These are phyloP conservation scores for Corbicula japonica DNA, from an alignment of 2,888 invertebrate genomes.

Conservation along the genomic window DNA sequence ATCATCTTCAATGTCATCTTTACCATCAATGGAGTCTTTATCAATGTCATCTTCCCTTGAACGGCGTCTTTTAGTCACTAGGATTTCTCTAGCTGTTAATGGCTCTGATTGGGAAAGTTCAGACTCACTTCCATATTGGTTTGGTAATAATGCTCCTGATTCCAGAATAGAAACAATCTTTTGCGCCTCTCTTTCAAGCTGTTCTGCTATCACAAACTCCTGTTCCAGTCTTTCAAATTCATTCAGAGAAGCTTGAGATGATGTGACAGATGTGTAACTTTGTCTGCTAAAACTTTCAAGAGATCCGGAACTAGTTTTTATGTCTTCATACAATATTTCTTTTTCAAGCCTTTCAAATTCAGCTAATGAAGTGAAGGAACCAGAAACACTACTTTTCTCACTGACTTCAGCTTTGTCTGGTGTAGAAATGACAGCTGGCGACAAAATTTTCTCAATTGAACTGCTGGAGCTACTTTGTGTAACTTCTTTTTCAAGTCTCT, in stretches of 20 bases:
- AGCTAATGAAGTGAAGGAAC: constrained; percentile 90
- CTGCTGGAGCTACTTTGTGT: constrained; percentile 87
- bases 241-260: constrained; percentile 83
- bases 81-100: constrained; percentile 61
- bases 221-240: constrained; percentile 85
- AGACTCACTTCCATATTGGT: constrained; percentile 65
- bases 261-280: constrained; percentile 82
- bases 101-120: constrained; percentile 61
- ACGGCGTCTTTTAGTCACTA: constrained; percentile 38
- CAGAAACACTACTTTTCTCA: constrained; percentile 79
- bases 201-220: constrained; percentile 80
- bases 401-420: constrained; percentile 57
- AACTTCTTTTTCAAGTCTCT: constrained; percentile 94
- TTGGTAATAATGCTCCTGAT: constrained; percentile 80
- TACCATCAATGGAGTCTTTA: constrained; percentile 79
- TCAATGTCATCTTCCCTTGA: constrained; percentile 71
- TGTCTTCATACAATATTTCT: constrained; percentile 87
- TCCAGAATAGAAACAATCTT: constrained; percentile 85
- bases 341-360: constrained; percentile 97
- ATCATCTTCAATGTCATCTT: constrained; percentile 78
- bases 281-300: constrained; percentile 76
- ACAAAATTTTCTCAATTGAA: constrained; percentile 90
- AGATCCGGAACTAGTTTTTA: constrained; percentile 85
- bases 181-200: constrained; percentile 85
- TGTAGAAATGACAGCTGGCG: constrained; percentile 72